phyloP scores from a whole-genome alignment of 30 jellyfish, hydroid and myxozoan genomes.

The Haliclystus octoradiatus region DNA sequence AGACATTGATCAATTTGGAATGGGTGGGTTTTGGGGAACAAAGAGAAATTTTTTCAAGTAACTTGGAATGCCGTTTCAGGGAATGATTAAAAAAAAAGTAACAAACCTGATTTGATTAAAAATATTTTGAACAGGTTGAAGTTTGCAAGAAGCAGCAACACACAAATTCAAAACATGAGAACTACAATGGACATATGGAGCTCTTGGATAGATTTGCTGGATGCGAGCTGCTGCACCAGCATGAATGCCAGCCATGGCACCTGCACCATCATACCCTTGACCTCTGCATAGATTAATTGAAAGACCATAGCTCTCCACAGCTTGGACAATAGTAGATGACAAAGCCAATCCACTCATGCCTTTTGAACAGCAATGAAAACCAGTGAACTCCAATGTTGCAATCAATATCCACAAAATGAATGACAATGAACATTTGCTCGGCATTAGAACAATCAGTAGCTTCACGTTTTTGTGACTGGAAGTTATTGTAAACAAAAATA shows the following conservation, averaged over 20 bases:
- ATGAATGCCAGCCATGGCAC: constrained; percentile 31
- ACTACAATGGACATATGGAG: constrained; percentile 29
- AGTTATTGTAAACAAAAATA: too few relatives aligned
- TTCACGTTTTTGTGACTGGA: too few relatives aligned
- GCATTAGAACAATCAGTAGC: constrained; percentile 16
- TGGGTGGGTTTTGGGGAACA: constrained; percentile 10
- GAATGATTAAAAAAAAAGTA: constrained; percentile 1
- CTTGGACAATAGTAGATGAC: neutral
- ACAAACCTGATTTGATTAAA: constrained; percentile 10
- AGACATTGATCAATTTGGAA: constrained; percentile 12
- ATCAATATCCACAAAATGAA: constrained; percentile 9
- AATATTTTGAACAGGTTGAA: constrained; percentile 4
- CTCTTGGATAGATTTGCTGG: constrained; percentile 1
- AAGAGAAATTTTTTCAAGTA: neutral
- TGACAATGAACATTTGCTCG: constrained; percentile 38
- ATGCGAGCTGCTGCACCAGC: constrained; percentile 28
- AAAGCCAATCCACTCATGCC: constrained; percentile 27
- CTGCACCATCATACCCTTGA: constrained; percentile 50
- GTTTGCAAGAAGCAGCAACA: constrained; percentile 27
- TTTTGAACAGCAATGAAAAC: constrained; percentile 9
- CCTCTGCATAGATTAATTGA: constrained; percentile 22
- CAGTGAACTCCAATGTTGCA: constrained; percentile 10
- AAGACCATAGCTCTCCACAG: neutral
- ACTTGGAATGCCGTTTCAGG: neutral
- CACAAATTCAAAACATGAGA: constrained; percentile 30